Conservation (phyloP, 2,888 invertebrate genomes). For the Sycophila texana region DNA sequence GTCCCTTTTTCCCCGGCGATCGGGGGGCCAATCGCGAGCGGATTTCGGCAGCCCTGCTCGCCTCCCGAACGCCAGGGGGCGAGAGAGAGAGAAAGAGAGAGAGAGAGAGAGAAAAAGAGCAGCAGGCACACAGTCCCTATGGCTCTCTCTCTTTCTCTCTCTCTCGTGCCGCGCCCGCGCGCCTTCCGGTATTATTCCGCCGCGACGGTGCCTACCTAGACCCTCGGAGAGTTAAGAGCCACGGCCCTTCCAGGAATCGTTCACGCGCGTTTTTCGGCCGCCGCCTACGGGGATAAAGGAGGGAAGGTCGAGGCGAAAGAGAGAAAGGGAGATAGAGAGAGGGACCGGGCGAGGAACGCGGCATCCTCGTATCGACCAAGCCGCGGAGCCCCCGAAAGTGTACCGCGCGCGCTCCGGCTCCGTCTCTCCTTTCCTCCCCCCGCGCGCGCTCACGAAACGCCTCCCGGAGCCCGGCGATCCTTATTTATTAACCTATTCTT, state of each 20-base stretch:
- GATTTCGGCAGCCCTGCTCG: slow-evolving; percentile 7
- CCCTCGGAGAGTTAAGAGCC: slow-evolving; percentile 58
- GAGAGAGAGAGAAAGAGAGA: slow-evolving; percentile 78
- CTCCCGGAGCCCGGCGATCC: slow-evolving; percentile 36
- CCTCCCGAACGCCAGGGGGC: slow-evolving; percentile 74
- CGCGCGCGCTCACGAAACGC: background rate
- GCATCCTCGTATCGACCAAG: slow-evolving; percentile 43
- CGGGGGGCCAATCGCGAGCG: background rate
- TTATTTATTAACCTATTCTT: slow-evolving; percentile 57
- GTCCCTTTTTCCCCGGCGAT: slow-evolving; percentile 7
- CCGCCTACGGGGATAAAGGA: slow-evolving; percentile 45
- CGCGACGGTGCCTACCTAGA: background rate
- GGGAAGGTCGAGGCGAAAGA: background rate
- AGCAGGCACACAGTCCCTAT: slow-evolving; percentile 35
- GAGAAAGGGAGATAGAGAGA: background rate
- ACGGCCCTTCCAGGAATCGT: slow-evolving; percentile 70
- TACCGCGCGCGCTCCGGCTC: slow-evolving; percentile 1
- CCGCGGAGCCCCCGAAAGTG: slow-evolving; percentile 38
- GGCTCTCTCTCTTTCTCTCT: slow-evolving; percentile 4
- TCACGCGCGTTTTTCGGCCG: slow-evolving; percentile 69
- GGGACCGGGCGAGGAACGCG: background rate
- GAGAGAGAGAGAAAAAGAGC: slow-evolving; percentile 79
- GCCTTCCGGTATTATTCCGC: too few relatives aligned
- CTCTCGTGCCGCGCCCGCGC: background rate
- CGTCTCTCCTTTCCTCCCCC: background rate